A percentile compares a stretch with the other conserved stretches of the same genome.
phyloP scores from a whole-genome alignment of 2,113 vertebrate species.

The Cromileptes altivelis region DNA sequence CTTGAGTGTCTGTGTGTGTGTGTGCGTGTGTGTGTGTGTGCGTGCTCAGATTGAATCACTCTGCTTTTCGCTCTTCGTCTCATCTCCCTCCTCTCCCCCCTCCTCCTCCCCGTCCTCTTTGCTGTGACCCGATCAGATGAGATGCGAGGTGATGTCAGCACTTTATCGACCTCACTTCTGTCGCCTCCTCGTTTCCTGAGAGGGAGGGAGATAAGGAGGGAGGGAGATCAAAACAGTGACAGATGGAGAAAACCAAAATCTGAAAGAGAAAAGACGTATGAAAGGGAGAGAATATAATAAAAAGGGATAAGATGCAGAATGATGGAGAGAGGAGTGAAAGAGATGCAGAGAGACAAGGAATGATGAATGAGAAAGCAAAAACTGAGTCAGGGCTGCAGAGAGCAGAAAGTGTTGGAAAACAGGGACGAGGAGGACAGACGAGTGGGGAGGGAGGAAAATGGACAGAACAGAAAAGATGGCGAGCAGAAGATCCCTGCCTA shows the following conservation, averaged over 20 bases:
- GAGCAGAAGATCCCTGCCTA: neutral
- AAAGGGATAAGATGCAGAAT: neutral
- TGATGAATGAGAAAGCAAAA: constrained; percentile 11
- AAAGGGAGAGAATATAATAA: neutral
- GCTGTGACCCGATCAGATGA: constrained; percentile 72
- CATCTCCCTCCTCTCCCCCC: neutral
- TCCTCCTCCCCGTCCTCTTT: constrained; percentile 21
- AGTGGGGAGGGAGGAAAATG: too few species aligned
- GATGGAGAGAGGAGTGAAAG: neutral
- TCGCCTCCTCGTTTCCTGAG: constrained; percentile 34
- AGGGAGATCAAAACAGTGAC: constrained; percentile 3
- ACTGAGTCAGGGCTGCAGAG: constrained; percentile 8
- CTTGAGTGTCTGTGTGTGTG: constrained; percentile 6
- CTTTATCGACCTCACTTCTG: constrained; percentile 73
- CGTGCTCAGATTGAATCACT: neutral
- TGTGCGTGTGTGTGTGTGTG: neutral
- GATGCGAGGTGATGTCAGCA: constrained; percentile 75
- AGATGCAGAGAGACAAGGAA: neutral
- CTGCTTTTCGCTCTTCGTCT: neutral
- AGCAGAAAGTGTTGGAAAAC: neutral
- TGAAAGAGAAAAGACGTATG: neutral
- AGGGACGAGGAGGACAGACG: too few species aligned
- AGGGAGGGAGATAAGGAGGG: neutral
- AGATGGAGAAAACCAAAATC: constrained; percentile 21
- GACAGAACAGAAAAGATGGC: neutral